Base-by-base conservation (phyloP, 92 coral and sea anemone species). In the Galaxea fascicularis region DNA sequence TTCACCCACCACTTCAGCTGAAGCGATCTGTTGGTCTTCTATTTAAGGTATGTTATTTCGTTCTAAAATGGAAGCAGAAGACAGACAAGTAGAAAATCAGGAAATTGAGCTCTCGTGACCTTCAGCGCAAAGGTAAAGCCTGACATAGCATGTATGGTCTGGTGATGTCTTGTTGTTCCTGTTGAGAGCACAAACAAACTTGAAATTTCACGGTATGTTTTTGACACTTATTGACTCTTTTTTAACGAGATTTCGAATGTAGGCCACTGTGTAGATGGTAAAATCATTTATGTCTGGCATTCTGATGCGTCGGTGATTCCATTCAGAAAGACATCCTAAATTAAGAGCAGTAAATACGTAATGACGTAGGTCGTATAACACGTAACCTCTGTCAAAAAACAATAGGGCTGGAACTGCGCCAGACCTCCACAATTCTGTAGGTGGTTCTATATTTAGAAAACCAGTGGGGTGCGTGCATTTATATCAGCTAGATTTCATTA, bases 361-460 rank as follows among this genome's bases (percentile, higher is more conserved):
- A 18, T 82, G 86, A 82, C 86, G 86, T 15, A 45, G 51, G 53
- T 54, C 49, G 58, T 20, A 3, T 58, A 58, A 58, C n/a, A n/a
- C n/a, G n/a, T 78, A 10, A 21, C 73, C 45, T 28, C 72, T 20
- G 25, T 17, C 29, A 0, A 11, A 53, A 13, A 77, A 77, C 85
- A 80, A 69, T 68, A 28, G 75, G 22, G 2, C 14, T 35, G 21
- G 15, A 79, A 29, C 14, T 28, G 65, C 22, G 60, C 68, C 74
- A 64, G 63, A 59, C 65, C 60, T 68, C 53, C 73, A 17, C 76
- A 29, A 71, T 44, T 46, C 70, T 69, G 65, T 25, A 49, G 73
- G 74, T 71, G 57, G 47, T 35, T 56, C 78, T 82, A 82, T 53
- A 30, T 71, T 56, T 82, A 71, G 86, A 70, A 30, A 30, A 46